phyloP scores from a whole-genome alignment of 30 jellyfish, hydroid and myxozoan species.

The Aurelia coerulea region DNA sequence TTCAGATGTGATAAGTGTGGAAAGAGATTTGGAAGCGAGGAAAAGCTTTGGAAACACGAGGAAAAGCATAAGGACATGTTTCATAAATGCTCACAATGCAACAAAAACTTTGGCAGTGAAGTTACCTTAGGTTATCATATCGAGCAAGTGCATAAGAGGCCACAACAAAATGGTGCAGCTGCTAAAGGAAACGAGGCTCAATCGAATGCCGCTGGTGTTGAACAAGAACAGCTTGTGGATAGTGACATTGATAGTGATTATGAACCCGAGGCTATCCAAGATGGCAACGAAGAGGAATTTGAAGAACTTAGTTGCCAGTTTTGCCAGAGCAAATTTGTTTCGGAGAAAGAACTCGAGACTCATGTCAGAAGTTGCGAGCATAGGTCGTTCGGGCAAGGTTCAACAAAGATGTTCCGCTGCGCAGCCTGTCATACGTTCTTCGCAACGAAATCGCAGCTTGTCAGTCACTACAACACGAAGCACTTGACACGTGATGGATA shows the following conservation, averaged over 20 bases:
- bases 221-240: not conserved
- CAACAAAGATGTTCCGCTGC: constrained; percentile 59
- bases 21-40: constrained; percentile 82
- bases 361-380: constrained; percentile 38
- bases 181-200: not conserved
- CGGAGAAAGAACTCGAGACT: constrained; percentile 16
- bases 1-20: constrained; percentile 87
- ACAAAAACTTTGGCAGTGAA: constrained; percentile 58
- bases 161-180: constrained; percentile 1
- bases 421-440: constrained; percentile 83
- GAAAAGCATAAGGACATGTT: constrained; percentile 75
- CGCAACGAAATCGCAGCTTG: constrained; percentile 61
- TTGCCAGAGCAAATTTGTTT: constrained; percentile 25
- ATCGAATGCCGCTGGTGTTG: not conserved
- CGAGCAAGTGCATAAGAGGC: constrained; percentile 70
- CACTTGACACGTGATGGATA: constrained; percentile 82
- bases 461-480: constrained; percentile 59
- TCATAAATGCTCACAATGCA: constrained; percentile 79
- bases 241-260: not conserved
- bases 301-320: constrained; percentile 42
- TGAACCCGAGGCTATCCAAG: constrained; percentile 21
- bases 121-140: constrained; percentile 73
- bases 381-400: constrained; percentile 20
- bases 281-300: not conserved
- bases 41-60: constrained; percentile 74